Evolutionary conservation across 2,113 vertebrate genomes (phyloP), one percentile per base, ranked within the genome.

Genomic region (Pteropus alecto): DNA sequence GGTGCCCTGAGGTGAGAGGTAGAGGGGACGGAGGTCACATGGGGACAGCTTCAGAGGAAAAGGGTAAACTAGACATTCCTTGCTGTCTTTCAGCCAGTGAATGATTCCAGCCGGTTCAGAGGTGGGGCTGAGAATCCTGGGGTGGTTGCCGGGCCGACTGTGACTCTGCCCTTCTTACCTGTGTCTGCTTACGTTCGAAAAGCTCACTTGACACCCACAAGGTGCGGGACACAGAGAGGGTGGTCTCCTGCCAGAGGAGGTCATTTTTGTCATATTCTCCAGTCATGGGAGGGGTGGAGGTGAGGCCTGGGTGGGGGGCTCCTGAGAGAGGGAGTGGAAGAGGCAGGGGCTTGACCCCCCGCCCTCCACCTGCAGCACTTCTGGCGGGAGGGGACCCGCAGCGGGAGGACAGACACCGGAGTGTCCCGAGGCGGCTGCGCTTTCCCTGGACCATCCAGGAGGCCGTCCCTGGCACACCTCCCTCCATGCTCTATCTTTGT

Each of bases 1-100:
- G 98, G 98, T 97, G 98, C 96, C 97, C 86, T 16, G 91, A 97
- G 97, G 96, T 84, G 46, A 96, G 70, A 79, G 60, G 33, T 84
- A 67, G 93, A 26, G 46, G 81, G 94, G 84, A 88, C 13, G 24
- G 90, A 92, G 96, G 96, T 93, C 94, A 65, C 74, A 4, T 6
- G 24, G 92, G 92, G 87, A 95, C 91, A 87, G 91, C 82, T 48
- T 33, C 67, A 6, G 79, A 58, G 13, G 71, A 16, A 54, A 58
- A 91, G 85, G 87, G 93, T 19, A 13, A 71, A 73, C 10, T 26
- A 41, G 84, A 82, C 6, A 0, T n/a, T 43, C 7, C 35, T 46
- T 30, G 28, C 43, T 26, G 86, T 22, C 2, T 3, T 16, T 10
- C 15, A 58, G 65, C n/a, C 10, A 9, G 56, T 60, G 63, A 46